A percentile compares a stretch with the other conserved stretches of the same genome.
These are phyloP conservation scores for Sebastes minor DNA, from an alignment of 2,797 vertebrate genomes.

Conservation along the genomic window DNA sequence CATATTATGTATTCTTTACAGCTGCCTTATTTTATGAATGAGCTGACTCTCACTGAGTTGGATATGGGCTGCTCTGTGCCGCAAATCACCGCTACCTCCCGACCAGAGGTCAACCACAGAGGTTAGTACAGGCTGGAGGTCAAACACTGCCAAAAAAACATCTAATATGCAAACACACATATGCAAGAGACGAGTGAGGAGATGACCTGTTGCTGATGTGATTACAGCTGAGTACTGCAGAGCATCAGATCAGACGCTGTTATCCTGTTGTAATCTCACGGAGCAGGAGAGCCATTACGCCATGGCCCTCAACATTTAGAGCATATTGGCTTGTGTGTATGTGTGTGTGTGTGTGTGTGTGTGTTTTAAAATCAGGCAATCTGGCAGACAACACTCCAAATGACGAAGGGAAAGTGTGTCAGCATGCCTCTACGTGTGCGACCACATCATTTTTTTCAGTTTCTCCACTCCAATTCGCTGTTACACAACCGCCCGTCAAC, in stretches of 20 bases:
- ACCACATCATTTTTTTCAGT: neutral
- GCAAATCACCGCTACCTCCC: slow-evolving; percentile 80
- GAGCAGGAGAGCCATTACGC: slow-evolving; percentile 28
- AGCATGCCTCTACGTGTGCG: neutral
- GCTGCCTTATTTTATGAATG: slow-evolving; percentile 94
- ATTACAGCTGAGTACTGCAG: slow-evolving; percentile 38
- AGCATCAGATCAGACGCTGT: slow-evolving; percentile 61
- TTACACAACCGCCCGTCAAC: slow-evolving; percentile 36
- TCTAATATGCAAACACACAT: neutral
- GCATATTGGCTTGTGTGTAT: slow-evolving; percentile 25
- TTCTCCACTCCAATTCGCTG: neutral
- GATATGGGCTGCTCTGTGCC: slow-evolving; percentile 91
- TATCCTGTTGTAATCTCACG: slow-evolving; percentile 69
- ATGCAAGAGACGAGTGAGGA: neutral
- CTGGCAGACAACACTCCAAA: slow-evolving; percentile 17
- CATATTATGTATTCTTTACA: slow-evolving; percentile 43
- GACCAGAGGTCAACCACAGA: slow-evolving; percentile 83
- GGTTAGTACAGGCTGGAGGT: slow-evolving; percentile 70
- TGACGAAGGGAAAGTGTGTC: slow-evolving; percentile 25
- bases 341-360: slow-evolving; percentile 19
- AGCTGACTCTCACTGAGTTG: slow-evolving; percentile 88
- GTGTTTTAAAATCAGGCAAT: slow-evolving; percentile 35
- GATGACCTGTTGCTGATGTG: slow-evolving; percentile 28
- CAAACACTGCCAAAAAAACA: neutral
- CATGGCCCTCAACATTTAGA: slow-evolving; percentile 14